Evolutionary conservation across 2,113 vertebrate genomes (phyloP).

Genomic region (Microtus montanus): DNA sequence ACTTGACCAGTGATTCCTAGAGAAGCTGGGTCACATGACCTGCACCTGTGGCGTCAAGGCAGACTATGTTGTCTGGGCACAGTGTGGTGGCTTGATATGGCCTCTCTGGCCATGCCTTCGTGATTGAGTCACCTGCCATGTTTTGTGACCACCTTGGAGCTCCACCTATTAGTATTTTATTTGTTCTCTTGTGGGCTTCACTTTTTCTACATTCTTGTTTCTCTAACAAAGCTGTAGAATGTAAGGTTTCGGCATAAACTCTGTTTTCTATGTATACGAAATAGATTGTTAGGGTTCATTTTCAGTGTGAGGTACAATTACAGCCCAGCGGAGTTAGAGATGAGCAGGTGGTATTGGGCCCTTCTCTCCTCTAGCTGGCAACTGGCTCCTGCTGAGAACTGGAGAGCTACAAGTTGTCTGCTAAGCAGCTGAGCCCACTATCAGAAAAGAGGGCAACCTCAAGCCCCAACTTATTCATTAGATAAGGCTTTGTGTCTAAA

Average conservation of each 20-base stretch:
- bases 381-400: too few species aligned
- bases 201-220: neutral
- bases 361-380: neutral
- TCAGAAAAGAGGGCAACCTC: neutral
- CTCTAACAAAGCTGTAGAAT: neutral
- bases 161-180: neutral
- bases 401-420: neutral
- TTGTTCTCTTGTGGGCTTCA: neutral
- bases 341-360: neutral
- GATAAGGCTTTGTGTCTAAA: neutral
- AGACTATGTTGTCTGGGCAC: neutral
- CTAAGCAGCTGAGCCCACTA: neutral
- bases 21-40: neutral
- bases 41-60: neutral
- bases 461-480: neutral
- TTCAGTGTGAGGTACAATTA: neutral
- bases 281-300: neutral
- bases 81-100: neutral
- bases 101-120: neutral
- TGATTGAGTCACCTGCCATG: neutral
- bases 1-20: neutral
- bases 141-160: neutral
- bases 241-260: neutral
- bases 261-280: neutral
- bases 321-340: neutral